Evolutionary conservation across 1,140 invertebrate genomes (phyloP).

Genomic region (Procambarus virginalis): DNA sequence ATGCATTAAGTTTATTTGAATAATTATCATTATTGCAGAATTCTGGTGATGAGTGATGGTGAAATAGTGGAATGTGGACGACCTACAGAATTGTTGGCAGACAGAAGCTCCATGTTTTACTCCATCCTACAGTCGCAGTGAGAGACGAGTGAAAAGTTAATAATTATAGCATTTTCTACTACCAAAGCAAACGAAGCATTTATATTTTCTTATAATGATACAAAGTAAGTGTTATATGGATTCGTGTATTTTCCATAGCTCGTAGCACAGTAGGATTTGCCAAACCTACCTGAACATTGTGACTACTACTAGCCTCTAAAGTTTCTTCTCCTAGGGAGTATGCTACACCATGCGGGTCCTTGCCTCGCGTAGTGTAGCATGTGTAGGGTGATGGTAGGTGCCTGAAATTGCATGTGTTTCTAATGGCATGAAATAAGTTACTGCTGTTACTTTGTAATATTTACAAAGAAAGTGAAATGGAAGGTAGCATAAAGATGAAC

Average conservation of each 20-base stretch:
- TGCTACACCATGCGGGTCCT: too few relatives aligned
- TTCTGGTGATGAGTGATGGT: conserved; percentile 88
- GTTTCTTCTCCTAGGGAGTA: too few relatives aligned
- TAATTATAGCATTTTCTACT: neutral
- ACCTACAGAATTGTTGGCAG: conserved; percentile 82
- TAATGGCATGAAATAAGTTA: too few relatives aligned
- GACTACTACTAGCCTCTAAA: too few relatives aligned
- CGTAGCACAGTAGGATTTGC: neutral
- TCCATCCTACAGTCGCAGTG: conserved; percentile 74
- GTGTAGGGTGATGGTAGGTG: too few relatives aligned
- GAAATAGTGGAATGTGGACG: conserved; percentile 86
- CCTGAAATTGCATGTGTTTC: too few relatives aligned
- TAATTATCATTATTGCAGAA: conserved; percentile 71
- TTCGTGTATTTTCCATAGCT: neutral
- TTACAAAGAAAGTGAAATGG: too few relatives aligned
- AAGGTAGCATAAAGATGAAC: too few relatives aligned
- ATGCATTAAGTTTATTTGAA: neutral
- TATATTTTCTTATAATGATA: neutral
- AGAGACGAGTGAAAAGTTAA: neutral
- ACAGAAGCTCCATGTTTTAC: conserved; percentile 83
- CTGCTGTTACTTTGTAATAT: too few relatives aligned
- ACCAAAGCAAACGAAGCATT: neutral
- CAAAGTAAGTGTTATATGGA: neutral
- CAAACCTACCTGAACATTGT: too few relatives aligned
- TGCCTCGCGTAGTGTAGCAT: too few relatives aligned